A percentile compares a stretch with the other conserved stretches of the same genome.
Evolutionary conservation across 2,113 vertebrate genomes (phyloP).

Genomic region (Bufo gargarizans): DNA sequence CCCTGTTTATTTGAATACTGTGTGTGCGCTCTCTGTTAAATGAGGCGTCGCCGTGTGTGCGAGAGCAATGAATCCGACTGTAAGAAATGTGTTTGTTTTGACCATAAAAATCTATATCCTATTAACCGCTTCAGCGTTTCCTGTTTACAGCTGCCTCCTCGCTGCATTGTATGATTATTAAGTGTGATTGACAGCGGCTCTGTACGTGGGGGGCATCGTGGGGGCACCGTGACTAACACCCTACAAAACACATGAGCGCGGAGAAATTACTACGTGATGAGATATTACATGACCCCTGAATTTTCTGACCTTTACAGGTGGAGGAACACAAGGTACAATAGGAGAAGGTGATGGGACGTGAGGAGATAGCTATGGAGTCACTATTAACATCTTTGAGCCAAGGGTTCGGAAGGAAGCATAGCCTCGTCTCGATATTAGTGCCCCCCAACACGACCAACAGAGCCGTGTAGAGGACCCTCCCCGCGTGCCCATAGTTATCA

Average conservation of each 20-base stretch:
- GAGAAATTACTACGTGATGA: not conserved
- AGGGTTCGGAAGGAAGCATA: too few relatives aligned
- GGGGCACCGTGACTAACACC: not conserved
- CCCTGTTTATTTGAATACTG: not conserved
- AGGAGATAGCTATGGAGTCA: too few relatives aligned
- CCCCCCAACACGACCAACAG: too few relatives aligned
- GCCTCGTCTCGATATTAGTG: too few relatives aligned
- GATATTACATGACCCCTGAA: not conserved
- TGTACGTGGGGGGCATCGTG: not conserved
- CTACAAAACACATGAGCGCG: not conserved
- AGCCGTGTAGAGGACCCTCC: too few relatives aligned
- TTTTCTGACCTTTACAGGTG: too few relatives aligned
- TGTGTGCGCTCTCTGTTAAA: slow-evolving; percentile 25
- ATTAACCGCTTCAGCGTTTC: slow-evolving; percentile 37
- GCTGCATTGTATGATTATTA: not conserved
- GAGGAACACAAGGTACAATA: too few relatives aligned
- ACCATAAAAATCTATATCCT: slow-evolving; percentile 41
- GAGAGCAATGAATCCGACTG: slow-evolving; percentile 24
- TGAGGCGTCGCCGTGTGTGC: slow-evolving; percentile 19
- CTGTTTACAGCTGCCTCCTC: slow-evolving; percentile 2
- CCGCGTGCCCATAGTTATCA: too few relatives aligned
- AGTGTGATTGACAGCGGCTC: not conserved
- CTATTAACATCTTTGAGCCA: too few relatives aligned
- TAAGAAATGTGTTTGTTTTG: slow-evolving; percentile 42
- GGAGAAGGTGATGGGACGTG: too few relatives aligned